A percentile compares a stretch with the other conserved stretches of the same genome.
These are phyloP conservation scores for Gymnocephalus cernua DNA, from an alignment of 2,113 vertebrate genomes.

Conservation along the genomic window DNA sequence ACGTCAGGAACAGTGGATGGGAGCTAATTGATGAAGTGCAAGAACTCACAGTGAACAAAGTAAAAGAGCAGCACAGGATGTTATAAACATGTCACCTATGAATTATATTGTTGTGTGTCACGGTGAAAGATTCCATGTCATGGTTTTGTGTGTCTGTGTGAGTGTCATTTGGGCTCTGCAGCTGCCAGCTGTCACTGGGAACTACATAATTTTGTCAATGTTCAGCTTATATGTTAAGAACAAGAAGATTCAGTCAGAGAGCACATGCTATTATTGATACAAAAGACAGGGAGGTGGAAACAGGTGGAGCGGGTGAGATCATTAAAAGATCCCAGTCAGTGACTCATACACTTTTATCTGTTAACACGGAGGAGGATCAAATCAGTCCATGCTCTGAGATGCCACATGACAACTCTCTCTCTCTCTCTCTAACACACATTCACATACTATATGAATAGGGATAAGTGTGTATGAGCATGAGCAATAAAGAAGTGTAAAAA, in stretches of 20 bases:
- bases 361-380: constrained; percentile 70
- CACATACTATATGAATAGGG: constrained; percentile 42
- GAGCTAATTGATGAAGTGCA: constrained; percentile 42
- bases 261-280: constrained; percentile 42
- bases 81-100: constrained; percentile 44
- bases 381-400: constrained; percentile 48
- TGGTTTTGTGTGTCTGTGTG: not conserved
- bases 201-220: constrained; percentile 10
- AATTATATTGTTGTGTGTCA: constrained; percentile 45
- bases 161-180: constrained; percentile 34
- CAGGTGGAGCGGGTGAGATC: constrained; percentile 62
- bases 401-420: constrained; percentile 40
- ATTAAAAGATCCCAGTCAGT: constrained; percentile 71
- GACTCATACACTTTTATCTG: constrained; percentile 78
- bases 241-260: constrained; percentile 1
- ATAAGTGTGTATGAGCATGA: constrained; percentile 40
- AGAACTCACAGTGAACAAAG: constrained; percentile 24
- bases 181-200: constrained; percentile 48
- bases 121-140: constrained; percentile 5
- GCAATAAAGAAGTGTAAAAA: constrained; percentile 32
- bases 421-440: constrained; percentile 33
- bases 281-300: constrained; percentile 53
- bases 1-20: constrained; percentile 34
- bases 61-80: constrained; percentile 45
- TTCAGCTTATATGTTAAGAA: constrained; percentile 17